Evolutionary conservation across 2,113 vertebrate genomes (phyloP).

Genomic region (Cyprinus carpio): DNA sequence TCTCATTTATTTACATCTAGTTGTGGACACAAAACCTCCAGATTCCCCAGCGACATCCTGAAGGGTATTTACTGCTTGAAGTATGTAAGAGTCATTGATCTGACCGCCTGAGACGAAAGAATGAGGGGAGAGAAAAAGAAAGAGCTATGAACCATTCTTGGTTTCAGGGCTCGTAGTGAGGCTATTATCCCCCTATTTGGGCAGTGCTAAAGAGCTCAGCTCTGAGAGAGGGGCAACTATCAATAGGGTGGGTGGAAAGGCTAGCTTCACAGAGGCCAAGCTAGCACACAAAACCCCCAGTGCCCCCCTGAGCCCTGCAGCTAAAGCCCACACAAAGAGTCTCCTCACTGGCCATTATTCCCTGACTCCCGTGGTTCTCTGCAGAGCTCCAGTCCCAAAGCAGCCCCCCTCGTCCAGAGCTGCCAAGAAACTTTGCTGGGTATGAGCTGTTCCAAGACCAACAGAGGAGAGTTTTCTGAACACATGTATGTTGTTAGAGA

Average conservation of each 20-base stretch:
- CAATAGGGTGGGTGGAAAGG: constrained; percentile 52
- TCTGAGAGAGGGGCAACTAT: constrained; percentile 43
- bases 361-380: constrained; percentile 42
- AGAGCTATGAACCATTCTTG: constrained; percentile 46
- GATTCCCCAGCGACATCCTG: constrained; percentile 26
- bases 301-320: constrained; percentile 40
- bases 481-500: constrained; percentile 8
- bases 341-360: constrained; percentile 47
- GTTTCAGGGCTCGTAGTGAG: constrained; percentile 40
- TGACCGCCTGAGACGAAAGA: constrained; percentile 52
- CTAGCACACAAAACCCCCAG: constrained; percentile 40
- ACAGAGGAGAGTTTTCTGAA: constrained; percentile 29
- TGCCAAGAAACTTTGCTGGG: constrained; percentile 30
- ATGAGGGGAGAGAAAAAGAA: constrained; percentile 54
- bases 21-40: not conserved
- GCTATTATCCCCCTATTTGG: constrained; percentile 45
- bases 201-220: constrained; percentile 48
- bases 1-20: constrained; percentile 4
- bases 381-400: constrained; percentile 16
- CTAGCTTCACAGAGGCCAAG: constrained; percentile 44
- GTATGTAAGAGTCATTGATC: constrained; percentile 41
- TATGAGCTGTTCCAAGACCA: constrained; percentile 15
- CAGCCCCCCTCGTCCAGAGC: constrained; percentile 24
- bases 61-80: constrained; percentile 32
- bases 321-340: constrained; percentile 54